Evolutionary conservation across 2,113 vertebrate species (phyloP), one percentile per base, ranked within the genome.

Genomic region (Actinemys pallida): DNA sequence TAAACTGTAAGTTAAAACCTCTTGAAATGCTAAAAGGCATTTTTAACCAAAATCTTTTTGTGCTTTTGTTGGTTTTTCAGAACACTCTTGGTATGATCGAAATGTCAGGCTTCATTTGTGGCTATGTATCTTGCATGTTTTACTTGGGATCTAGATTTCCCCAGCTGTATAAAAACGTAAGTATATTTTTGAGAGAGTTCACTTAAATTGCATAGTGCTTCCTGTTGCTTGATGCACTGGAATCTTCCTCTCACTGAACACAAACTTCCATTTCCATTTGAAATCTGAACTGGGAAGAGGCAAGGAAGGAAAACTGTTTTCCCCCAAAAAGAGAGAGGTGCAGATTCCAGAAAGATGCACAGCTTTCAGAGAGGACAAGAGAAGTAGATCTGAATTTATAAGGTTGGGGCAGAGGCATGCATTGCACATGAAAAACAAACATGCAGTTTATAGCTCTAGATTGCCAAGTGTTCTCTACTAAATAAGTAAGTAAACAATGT

Each of bases 111-210:
- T 99, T 98, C 83, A 72, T 98, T 96, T 98, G 98, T 96, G 98
- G 97, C 90, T 98, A 95, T 84, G 25, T 98, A 49, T 98, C 98
- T 65, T 98, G 98, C 4, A 54, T 97, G 54, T 98, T 99, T 96
- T 98, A 98, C 96, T 97, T 99, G 95, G 95, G 97, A 87, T 98
- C 98, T 47, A 95, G 96, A 83, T 98, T 99, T 93, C 98, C 98
- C 25, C 98, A 98, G 96, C 97, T 98, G 50, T 95, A 97, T 88
- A 98, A 98, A 98, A 99, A 99, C 20, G 85, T 98, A 97, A 98
- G 98, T 96, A 79, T 35, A 14, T 93, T 89, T 94, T 92, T 94
- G 90, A 42, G 59, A 88, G 57, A 79, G 62, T 29, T 52, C 2
- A 19, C 19, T 16, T 57, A 5, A 52, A 94, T 89, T 25, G 57